A percentile compares a stretch with the other conserved stretches of the same genome.
Evolutionary conservation across 2,797 vertebrate genomes (phyloP).

Genomic region (Microctenopoma stevenorrisi): DNA sequence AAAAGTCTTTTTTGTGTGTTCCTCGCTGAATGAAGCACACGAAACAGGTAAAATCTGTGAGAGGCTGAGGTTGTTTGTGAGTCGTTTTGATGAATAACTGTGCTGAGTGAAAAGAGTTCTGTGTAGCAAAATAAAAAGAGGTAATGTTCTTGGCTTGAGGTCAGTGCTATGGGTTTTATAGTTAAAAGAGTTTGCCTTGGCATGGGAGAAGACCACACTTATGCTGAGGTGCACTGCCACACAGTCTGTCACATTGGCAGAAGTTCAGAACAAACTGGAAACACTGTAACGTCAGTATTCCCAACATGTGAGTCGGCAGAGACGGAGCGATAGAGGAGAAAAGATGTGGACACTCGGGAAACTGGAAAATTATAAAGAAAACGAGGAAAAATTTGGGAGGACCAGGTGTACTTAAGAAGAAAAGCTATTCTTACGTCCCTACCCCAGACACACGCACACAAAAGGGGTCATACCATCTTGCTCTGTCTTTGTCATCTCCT

Average conservation of each 20-base stretch:
- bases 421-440: conserved; percentile 17
- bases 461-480: conserved; percentile 91
- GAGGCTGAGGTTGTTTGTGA: conserved; percentile 51
- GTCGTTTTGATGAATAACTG: conserved; percentile 71
- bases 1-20: not conserved
- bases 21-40: conserved; percentile 13
- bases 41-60: conserved; percentile 27
- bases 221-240: conserved; percentile 78
- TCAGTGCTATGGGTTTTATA: conserved; percentile 80
- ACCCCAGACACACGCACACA: conserved; percentile 26
- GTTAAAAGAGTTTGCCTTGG: conserved; percentile 82
- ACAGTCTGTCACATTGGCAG: conserved; percentile 84
- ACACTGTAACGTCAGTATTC: conserved; percentile 80
- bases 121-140: conserved; percentile 79
- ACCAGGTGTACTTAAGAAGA: conserved; percentile 23
- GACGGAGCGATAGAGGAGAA: conserved; percentile 45
- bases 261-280: conserved; percentile 85
- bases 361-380: conserved; percentile 34
- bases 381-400: conserved; percentile 30
- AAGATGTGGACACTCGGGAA: conserved; percentile 36
- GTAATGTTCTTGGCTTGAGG: conserved; percentile 83
- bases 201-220: conserved; percentile 79
- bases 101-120: conserved; percentile 64
- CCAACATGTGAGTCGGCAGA: conserved; percentile 55
- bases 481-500: conserved; percentile 99